A percentile compares a stretch with the other conserved stretches of the same genome.
Evolutionary conservation across 1,140 invertebrate species (phyloP).

Genomic region (Patella vulgata): DNA sequence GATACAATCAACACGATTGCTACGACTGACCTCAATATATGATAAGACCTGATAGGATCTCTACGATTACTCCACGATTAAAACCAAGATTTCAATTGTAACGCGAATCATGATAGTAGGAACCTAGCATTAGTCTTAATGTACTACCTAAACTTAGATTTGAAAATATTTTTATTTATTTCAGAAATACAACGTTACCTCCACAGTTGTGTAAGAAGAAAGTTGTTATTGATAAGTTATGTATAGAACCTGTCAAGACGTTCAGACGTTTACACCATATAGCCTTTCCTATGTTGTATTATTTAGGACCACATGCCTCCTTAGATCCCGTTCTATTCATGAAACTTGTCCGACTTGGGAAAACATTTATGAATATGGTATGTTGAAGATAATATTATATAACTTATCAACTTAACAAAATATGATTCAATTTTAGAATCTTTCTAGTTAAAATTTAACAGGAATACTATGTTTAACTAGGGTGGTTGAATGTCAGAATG

Average conservation of each 20-base stretch:
- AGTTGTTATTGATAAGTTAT: constrained; percentile 39
- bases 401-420: not conserved
- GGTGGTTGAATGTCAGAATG: too few relatives aligned
- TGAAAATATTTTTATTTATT: constrained; percentile 44
- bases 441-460: too few relatives aligned
- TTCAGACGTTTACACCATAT: constrained; percentile 80
- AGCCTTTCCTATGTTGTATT: constrained; percentile 86
- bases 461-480: too few relatives aligned
- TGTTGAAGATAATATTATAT: not conserved
- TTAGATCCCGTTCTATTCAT: constrained; percentile 83
- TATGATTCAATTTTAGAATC: too few relatives aligned
- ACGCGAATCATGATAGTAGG: too few relatives aligned
- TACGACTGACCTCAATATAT: too few relatives aligned
- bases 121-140: too few relatives aligned
- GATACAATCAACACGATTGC: too few relatives aligned
- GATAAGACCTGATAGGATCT: too few relatives aligned
- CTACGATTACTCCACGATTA: too few relatives aligned
- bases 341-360: constrained; percentile 77
- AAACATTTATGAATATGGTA: constrained; percentile 68
- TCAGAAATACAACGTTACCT: constrained; percentile 78
- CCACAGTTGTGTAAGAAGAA: constrained; percentile 61
- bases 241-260: constrained; percentile 66
- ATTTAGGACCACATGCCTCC: constrained; percentile 88
- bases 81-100: too few relatives aligned
- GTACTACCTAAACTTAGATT: too few relatives aligned